Percentiles rank a stretch among this genome's conserved stretches.
phyloP scores from a whole-genome alignment of 2,797 vertebrate genomes.

The Gambelia wislizenii region DNA sequence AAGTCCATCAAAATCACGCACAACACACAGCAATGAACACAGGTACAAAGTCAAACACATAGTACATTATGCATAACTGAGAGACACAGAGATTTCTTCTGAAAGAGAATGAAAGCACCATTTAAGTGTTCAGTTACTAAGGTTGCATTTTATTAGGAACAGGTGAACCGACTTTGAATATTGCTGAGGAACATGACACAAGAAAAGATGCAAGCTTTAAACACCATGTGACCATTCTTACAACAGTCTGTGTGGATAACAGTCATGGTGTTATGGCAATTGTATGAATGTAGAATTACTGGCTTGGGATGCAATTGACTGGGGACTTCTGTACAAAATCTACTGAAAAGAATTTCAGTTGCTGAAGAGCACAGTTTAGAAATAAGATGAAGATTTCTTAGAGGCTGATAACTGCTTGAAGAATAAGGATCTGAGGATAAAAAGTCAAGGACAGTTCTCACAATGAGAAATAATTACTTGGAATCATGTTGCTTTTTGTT shows the following conservation, averaged over 20 bases:
- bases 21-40: background rate
- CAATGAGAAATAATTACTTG: background rate
- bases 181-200: background rate
- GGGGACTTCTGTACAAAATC: background rate
- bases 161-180: slow-evolving; percentile 28
- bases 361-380: background rate
- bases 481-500: background rate
- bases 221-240: background rate
- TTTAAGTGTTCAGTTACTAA: background rate
- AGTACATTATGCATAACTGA: background rate
- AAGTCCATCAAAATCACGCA: background rate
- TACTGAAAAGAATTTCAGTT: background rate
- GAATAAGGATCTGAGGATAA: background rate
- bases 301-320: background rate
- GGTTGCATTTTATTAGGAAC: slow-evolving; percentile 22
- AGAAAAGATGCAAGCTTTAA: background rate
- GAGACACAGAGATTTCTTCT: background rate
- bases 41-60: background rate
- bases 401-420: background rate
- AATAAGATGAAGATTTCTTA: background rate
- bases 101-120: slow-evolving; percentile 24
- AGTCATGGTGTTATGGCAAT: background rate
- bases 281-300: background rate
- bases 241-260: background rate
- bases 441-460: background rate